Conservation (phyloP, 2,888 invertebrate species). For the Melipona beecheii region DNA sequence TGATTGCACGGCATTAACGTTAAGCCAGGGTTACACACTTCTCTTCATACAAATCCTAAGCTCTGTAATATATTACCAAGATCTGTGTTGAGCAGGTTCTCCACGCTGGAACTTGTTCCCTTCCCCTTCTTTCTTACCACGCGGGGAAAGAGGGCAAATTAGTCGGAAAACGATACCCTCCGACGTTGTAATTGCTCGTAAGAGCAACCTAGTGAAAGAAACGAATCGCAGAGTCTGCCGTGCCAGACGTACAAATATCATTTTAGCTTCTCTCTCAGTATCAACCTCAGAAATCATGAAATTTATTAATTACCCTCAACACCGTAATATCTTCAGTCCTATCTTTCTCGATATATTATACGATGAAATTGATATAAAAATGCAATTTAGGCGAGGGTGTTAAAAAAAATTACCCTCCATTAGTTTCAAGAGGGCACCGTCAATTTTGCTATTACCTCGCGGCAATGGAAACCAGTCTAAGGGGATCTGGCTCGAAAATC, state of each 20-base stretch:
- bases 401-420: conserved; percentile 28
- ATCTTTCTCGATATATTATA: no score
- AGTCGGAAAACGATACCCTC: conserved; percentile 72
- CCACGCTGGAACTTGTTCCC: conserved; percentile 59
- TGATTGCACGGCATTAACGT: conserved; percentile 80
- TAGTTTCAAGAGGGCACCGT: conserved; percentile 32
- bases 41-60: conserved; percentile 82
- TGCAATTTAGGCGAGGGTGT: neutral
- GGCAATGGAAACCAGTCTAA: conserved; percentile 53
- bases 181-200: conserved; percentile 56
- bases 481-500: conserved; percentile 53
- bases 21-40: conserved; percentile 83
- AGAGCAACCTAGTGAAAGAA: conserved; percentile 39
- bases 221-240: conserved; percentile 53
- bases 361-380: no score
- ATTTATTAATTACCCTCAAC: neutral
- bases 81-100: conserved; percentile 80
- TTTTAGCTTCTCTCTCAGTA: neutral
- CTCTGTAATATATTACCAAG: conserved; percentile 82
- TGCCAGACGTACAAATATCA: conserved; percentile 1
- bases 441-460: conserved; percentile 47
- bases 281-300: neutral
- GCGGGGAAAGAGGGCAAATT: conserved; percentile 68
- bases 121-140: conserved; percentile 44
- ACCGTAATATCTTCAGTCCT: no score